These are phyloP conservation scores for Sesamia inferens DNA, from an alignment of 2,888 invertebrate genomes.

Conservation along the genomic window DNA sequence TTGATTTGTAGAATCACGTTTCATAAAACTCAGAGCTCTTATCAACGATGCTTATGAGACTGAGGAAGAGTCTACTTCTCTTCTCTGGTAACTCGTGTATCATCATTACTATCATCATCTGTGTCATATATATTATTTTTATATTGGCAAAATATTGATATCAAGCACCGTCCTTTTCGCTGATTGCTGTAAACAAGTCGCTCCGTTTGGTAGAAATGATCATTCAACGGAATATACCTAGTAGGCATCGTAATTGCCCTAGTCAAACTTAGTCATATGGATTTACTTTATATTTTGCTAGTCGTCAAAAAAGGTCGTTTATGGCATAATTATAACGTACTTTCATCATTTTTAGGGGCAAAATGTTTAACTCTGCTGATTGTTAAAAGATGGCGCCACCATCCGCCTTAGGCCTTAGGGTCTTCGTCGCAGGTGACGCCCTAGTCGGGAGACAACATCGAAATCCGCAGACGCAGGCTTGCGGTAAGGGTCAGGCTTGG, in stretches of 20 bases:
- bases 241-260: too few relatives aligned
- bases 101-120: background rate
- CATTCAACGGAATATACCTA: background rate
- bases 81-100: background rate
- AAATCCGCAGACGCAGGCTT: too few relatives aligned
- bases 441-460: too few relatives aligned
- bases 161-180: background rate
- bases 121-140: background rate
- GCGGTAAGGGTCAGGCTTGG: too few relatives aligned
- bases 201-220: background rate
- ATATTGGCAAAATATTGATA: background rate
- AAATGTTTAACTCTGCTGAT: background rate
- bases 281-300: background rate
- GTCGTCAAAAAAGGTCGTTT: background rate
- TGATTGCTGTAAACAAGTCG: background rate
- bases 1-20: background rate
- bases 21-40: background rate
- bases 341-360: background rate
- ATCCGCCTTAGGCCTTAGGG: background rate
- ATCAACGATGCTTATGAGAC: background rate
- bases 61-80: background rate
- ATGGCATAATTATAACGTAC: background rate
- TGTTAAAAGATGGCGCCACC: slow-evolving; percentile 29
- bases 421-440: background rate
- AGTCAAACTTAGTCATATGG: background rate